phyloP scores from a whole-genome alignment of 2,888 invertebrate genomes.

The Parnassius glacialis region DNA sequence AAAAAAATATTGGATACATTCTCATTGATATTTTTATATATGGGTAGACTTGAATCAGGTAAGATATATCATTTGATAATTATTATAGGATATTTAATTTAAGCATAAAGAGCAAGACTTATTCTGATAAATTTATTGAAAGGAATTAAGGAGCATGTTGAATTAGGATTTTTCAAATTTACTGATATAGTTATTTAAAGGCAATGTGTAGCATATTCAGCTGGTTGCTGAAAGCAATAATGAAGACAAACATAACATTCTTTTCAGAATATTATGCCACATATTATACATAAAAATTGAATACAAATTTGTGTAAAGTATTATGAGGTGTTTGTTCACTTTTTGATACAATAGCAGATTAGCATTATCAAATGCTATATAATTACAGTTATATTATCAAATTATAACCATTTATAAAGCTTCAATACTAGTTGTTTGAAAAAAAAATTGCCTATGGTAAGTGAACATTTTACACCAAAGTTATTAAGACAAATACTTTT shows the following conservation, averaged over 20 bases:
- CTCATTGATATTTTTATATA: constrained; percentile 47
- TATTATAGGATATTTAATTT: constrained; percentile 44
- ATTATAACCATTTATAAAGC: constrained; percentile 16
- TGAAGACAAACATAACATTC: neutral
- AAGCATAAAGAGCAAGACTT: constrained; percentile 45
- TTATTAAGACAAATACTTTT: constrained; percentile 35
- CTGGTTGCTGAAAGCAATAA: constrained; percentile 21
- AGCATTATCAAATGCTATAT: constrained; percentile 12
- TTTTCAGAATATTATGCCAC: constrained; percentile 7
- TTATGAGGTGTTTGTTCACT: constrained; percentile 20
- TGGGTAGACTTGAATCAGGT: constrained; percentile 34
- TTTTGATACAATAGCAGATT: constrained; percentile 22
- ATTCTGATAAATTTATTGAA: constrained; percentile 44
- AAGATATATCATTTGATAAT: constrained; percentile 41
- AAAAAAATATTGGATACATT: constrained; percentile 35
- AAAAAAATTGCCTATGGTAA: constrained; percentile 26
- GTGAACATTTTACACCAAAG: constrained; percentile 33
- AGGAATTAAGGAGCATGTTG: constrained; percentile 35
- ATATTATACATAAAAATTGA: constrained; percentile 13
- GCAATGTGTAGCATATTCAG: constrained; percentile 6
- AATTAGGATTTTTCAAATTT: constrained; percentile 42
- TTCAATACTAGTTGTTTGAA: constrained; percentile 26
- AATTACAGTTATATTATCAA: constrained; percentile 2
- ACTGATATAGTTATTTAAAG: constrained; percentile 37
- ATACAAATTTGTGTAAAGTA: constrained; percentile 21